Conservation (phyloP, 2,113 vertebrate species). For the Tapirus terrestris region DNA sequence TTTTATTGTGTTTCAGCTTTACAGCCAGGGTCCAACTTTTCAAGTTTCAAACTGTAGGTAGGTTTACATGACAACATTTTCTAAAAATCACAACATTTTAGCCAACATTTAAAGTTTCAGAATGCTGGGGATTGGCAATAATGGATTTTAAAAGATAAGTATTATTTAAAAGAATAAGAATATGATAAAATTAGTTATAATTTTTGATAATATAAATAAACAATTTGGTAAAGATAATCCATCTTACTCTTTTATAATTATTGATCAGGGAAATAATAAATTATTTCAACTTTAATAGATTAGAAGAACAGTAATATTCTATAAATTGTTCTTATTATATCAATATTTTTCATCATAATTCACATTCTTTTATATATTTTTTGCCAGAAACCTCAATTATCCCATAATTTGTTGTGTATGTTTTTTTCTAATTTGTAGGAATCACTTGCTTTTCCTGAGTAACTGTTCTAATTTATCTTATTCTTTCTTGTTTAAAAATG, state of each 20-base stretch:
- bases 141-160: constrained; percentile 27
- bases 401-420: not conserved
- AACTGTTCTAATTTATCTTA: not conserved
- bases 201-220: constrained; percentile 32
- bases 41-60: not conserved
- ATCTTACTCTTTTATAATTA: constrained; percentile 12
- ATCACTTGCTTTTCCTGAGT: constrained; percentile 5
- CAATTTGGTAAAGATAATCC: not conserved
- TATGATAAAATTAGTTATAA: not conserved
- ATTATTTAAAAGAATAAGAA: constrained; percentile 29
- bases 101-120: not conserved
- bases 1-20: not conserved
- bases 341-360: not conserved
- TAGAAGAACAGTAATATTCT: constrained; percentile 25
- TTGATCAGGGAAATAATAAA: constrained; percentile 42
- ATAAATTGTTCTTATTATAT: not conserved
- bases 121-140: not conserved
- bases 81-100: constrained; percentile 53
- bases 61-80: constrained; percentile 34
- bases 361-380: constrained; percentile 11
- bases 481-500: constrained; percentile 43
- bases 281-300: constrained; percentile 27
- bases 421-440: constrained; percentile 52
- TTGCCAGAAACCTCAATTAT: not conserved
- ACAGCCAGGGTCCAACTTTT: not conserved